A percentile compares a stretch with the other conserved stretches of the same genome.
Evolutionary conservation across 2,797 vertebrate genomes (phyloP).

Genomic region (Lindbergichthys nudifrons): DNA sequence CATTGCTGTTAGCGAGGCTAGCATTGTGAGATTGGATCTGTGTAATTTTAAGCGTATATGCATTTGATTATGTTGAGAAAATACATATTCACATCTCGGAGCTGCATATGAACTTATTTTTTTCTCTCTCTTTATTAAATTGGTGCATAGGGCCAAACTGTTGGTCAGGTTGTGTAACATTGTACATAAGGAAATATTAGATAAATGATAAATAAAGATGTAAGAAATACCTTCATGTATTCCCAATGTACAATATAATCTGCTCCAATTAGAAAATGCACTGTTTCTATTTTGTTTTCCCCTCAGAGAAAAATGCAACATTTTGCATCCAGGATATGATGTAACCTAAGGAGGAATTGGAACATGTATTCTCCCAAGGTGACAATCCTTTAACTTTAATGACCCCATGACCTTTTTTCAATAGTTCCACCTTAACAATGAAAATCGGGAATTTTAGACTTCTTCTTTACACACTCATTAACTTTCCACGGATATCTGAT

Average conservation of each 20-base stretch:
- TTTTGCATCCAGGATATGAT: not conserved
- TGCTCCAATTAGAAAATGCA: not conserved
- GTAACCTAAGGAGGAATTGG: not conserved
- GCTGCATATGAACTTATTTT: not conserved
- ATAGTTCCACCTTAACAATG: not conserved
- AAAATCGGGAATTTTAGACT: not conserved
- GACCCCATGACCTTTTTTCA: not conserved
- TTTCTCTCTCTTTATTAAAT: not conserved
- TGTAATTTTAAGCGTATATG: not conserved
- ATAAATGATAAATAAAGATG: not conserved
- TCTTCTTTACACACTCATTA: not conserved
- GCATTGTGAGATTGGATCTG: not conserved
- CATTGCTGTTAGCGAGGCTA: not conserved
- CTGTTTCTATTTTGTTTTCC: not conserved
- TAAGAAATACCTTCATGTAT: not conserved
- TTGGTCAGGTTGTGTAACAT: slow-evolving; percentile 4
- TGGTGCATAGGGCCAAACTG: not conserved
- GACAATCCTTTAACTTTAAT: not conserved
- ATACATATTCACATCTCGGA: not conserved
- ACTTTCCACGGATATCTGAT: slow-evolving; percentile 4
- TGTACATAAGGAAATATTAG: not conserved
- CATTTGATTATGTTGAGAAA: not conserved
- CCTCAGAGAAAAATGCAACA: not conserved
- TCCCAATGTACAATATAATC: slow-evolving; percentile 3
- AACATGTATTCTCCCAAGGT: not conserved